Base-by-base conservation (phyloP, 2,113 vertebrate genomes). In the Dipodomys spectabilis region DNA sequence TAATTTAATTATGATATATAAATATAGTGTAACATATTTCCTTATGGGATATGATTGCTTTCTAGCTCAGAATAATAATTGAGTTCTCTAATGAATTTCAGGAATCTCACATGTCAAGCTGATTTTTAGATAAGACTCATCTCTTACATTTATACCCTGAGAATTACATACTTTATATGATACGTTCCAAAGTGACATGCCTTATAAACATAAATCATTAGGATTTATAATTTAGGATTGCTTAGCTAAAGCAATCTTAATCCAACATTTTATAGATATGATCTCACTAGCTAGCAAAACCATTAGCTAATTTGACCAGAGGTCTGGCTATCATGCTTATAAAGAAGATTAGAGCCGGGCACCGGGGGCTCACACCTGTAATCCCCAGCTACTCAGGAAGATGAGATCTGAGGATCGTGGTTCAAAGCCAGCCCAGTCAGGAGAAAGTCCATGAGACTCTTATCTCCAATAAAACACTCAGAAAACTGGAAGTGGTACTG, bases 61-160 rank as follows among this genome's bases (percentile, higher is more conserved):
- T 25, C 23, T 6, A 25, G 20, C 10, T 64, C 18, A 19, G 44
- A 19, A 82, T 44, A 64, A 18, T 16, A 68, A 64, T 6, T 64
- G 62, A 64, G 19, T 64, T 64, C 22, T 64, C 62, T 32, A 64
- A 32, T 22, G 65, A 79, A 3, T 87, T 93, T 87, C 30, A 30
- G 35, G 88, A n/a, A 80, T 53, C 4, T n/a, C 83, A 79, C n/a
- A 83, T 8, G 53, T 32, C 77, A 95, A 72, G 78, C 9, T 78
- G 72, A 82, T 45, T 67, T 86, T 95, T 32, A 79, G 32, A 44
- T 67, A 87, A 78, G 32, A 85, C 67, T 83, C 15, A 62, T 20
- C 22, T 53, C 25, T 71, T 85, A 68, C n/a, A 32, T 83, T 74
- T 32, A n/a, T 53, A 22, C 60, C 49, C n/a, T 64, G 35, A 71